Evolutionary conservation across 2,113 vertebrate species (phyloP).

Genomic region (Bubo scandiacus): DNA sequence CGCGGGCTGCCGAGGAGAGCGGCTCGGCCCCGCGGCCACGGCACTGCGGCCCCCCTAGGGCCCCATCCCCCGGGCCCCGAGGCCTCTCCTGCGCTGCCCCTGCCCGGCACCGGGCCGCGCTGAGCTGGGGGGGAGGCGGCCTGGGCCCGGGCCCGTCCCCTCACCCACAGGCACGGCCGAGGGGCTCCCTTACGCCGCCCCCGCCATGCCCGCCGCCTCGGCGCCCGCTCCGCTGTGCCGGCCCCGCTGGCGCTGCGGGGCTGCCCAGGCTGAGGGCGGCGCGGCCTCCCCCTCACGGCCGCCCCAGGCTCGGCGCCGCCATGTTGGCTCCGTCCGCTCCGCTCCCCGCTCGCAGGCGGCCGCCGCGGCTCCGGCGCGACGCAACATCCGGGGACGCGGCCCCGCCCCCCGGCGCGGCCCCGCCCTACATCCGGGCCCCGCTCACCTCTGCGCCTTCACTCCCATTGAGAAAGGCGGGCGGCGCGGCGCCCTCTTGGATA

Average conservation of each 20-base stretch:
- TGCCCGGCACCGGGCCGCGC: background rate
- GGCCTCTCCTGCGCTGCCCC: background rate
- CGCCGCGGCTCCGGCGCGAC: background rate
- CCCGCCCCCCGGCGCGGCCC: background rate
- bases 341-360: background rate
- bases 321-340: constrained; percentile 13
- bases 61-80: background rate
- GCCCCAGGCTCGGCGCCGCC: background rate
- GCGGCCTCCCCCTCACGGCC: background rate
- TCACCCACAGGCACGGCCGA: constrained; percentile 69
- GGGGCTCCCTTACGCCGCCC: background rate
- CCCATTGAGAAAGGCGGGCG: background rate
- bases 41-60: background rate
- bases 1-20: background rate
- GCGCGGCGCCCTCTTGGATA: background rate
- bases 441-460: background rate
- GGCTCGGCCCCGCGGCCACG: background rate
- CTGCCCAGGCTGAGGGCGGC: background rate
- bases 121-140: background rate
- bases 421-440: background rate
- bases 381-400: background rate
- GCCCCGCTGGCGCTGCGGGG: background rate
- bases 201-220: background rate
- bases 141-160: background rate
- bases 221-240: background rate